Conservation (phyloP, 2,113 vertebrate genomes). For the Perca flavescens region DNA sequence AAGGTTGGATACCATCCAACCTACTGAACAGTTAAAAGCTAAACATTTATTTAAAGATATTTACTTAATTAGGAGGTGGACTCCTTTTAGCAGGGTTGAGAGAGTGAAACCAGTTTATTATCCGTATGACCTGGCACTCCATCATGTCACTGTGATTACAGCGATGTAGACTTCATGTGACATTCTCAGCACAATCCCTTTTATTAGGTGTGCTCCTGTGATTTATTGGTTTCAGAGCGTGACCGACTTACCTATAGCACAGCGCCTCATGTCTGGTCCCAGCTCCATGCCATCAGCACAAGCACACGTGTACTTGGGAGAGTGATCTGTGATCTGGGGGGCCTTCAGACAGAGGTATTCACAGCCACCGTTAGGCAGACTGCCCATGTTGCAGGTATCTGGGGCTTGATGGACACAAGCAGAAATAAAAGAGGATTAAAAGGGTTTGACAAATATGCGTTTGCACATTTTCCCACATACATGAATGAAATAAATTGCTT, state of each 20-base stretch:
- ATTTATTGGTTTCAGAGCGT: conserved; percentile 17
- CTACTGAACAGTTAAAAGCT: conserved; percentile 12
- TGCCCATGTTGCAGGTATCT: conserved; percentile 92
- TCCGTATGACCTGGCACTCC: background rate
- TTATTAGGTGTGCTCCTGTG: conserved; percentile 9
- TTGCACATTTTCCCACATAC: background rate
- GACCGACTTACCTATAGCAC: conserved; percentile 86
- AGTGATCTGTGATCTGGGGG: conserved; percentile 93
- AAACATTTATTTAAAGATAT: conserved; percentile 31
- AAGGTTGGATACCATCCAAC: background rate
- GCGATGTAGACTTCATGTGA: conserved; percentile 10
- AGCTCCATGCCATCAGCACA: conserved; percentile 95
- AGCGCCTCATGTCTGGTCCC: conserved; percentile 95
- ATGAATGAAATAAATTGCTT: background rate
- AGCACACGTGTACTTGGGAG: conserved; percentile 95
- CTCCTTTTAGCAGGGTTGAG: background rate
- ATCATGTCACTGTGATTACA: conserved; percentile 26
- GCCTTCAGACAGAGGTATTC: conserved; percentile 97
- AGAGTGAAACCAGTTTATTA: conserved; percentile 3
- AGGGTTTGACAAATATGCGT: background rate
- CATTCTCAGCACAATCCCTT: conserved; percentile 17
- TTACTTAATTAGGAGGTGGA: conserved; percentile 27
- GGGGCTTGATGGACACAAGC: conserved; percentile 81
- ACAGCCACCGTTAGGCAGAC: conserved; percentile 93
- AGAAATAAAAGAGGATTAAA: background rate